A percentile compares a stretch with the other conserved stretches of the same genome.
phyloP scores from a whole-genome alignment of 1,140 invertebrate genomes.

The Caenorhabditis tropicalis region DNA sequence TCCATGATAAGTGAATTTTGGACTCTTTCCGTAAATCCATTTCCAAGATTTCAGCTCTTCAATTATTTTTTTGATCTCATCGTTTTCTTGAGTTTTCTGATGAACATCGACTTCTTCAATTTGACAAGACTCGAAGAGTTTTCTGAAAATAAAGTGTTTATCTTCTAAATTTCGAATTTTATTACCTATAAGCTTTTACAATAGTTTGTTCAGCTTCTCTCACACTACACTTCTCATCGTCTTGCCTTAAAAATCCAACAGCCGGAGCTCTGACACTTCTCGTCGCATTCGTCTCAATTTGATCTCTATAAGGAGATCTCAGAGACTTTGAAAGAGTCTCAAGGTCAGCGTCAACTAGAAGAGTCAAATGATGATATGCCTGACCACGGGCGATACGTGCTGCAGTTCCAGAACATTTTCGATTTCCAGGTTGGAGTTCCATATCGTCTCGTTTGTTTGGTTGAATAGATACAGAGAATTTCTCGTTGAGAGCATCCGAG shows the following conservation, averaged over 20 bases:
- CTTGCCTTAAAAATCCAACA: constrained; percentile 64
- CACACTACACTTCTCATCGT: constrained; percentile 44
- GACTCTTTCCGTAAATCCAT: constrained; percentile 67
- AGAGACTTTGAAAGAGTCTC: constrained; percentile 56
- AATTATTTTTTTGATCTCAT: constrained; percentile 54
- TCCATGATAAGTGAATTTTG: constrained; percentile 56
- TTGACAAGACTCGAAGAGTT: constrained; percentile 13
- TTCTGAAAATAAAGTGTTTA: neutral
- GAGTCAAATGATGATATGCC: constrained; percentile 70
- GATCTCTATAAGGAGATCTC: constrained; percentile 55
- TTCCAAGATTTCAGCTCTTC: constrained; percentile 58
- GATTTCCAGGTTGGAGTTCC: constrained; percentile 61
- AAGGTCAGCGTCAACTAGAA: constrained; percentile 64
- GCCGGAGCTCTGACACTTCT: constrained; percentile 63
- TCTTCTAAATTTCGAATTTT: neutral
- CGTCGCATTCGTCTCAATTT: constrained; percentile 69
- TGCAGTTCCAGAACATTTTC: constrained; percentile 70
- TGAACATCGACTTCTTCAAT: constrained; percentile 37
- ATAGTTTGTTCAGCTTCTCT: constrained; percentile 50
- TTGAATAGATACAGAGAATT: constrained; percentile 50
- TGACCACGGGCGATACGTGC: constrained; percentile 64
- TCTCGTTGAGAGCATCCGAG: constrained; percentile 2
- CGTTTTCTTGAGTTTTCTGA: constrained; percentile 9
- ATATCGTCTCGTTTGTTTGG: constrained; percentile 65
- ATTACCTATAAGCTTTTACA: constrained; percentile 48